Evolutionary conservation across 2,113 vertebrate species (phyloP), one percentile per base, ranked within the genome.

Genomic region (Nasalis larvatus): DNA sequence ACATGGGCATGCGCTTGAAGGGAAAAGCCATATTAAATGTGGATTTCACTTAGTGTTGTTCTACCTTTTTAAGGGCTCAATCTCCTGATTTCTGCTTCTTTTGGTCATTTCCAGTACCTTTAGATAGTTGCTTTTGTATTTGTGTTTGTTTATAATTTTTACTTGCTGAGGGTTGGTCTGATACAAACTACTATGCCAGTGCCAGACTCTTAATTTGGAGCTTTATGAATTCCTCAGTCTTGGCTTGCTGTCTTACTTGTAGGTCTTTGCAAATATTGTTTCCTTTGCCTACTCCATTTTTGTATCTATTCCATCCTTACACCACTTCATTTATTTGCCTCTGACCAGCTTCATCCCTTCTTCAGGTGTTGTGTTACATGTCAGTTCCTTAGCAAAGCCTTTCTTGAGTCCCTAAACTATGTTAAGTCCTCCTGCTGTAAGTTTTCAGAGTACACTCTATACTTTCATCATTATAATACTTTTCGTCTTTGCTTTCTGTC

Each of bases 301-400:
- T n/a, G 1, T 86, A 47, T 56, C 47, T 78, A 37, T 13, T 14
- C 40, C 16, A 12, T 68, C 73, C 86, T 82, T 74, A 23, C 16
- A 77, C 45, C 25, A 42, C 21, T 95, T 32, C 9, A 52, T 20
- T 87, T 95, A 54, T 7, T 85, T 25, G 66, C 35, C 45, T 71
- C 88, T 94, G 94, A 93, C 35, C 73, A 89, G 58, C 66, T 95
- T 94, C 66, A 1, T 86, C 40, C 52, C 66, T 97, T 91, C 85
- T 82, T 89, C 45, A 93, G 37, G 37, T 77, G 96, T 89, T 17
- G 1, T 82, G 94, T 74, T 96, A 95, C 35, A 86, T 84, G 20
- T 52, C 80, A 80, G 56, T 66, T 84, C 81, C 68, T 89, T 93
- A 95, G 69, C 86, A 66, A 94, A 96, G 60, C 17, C 56, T 93